Percentiles rank a stretch among this genome's conserved stretches.
Conservation (phyloP, 2,113 vertebrate species). For the Ploceus nigricollis region DNA sequence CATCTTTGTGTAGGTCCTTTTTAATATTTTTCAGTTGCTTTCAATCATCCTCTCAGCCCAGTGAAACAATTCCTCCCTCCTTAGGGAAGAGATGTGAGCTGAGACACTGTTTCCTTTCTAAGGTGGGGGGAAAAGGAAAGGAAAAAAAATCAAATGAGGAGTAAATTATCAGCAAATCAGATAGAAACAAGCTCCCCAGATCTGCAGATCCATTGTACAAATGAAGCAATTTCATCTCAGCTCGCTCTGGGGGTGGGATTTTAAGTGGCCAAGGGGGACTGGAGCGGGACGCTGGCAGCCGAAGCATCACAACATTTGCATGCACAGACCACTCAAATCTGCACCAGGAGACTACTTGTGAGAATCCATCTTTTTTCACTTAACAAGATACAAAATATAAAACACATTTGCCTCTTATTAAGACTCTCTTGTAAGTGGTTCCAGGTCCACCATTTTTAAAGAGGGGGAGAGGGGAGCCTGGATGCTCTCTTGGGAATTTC, state of each 20-base stretch:
- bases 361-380: constrained; percentile 82
- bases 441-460: constrained; percentile 79
- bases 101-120: not conserved
- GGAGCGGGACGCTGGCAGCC: constrained; percentile 64
- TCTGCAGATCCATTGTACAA: constrained; percentile 71
- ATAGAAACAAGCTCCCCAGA: constrained; percentile 72
- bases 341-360: constrained; percentile 77
- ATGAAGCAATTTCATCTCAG: constrained; percentile 71
- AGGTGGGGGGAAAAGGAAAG: not conserved
- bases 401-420: constrained; percentile 84
- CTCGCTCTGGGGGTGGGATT: constrained; percentile 56
- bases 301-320: constrained; percentile 68
- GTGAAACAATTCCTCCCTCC: constrained; percentile 28
- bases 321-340: constrained; percentile 73
- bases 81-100: constrained; percentile 18
- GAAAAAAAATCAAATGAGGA: constrained; percentile 54
- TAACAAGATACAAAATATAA: constrained; percentile 83
- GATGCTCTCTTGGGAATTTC: constrained; percentile 69
- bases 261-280: constrained; percentile 74
- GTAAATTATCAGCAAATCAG: constrained; percentile 74
- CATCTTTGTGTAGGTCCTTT: constrained; percentile 26
- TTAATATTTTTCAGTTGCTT: constrained; percentile 42
- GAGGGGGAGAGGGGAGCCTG: constrained; percentile 68
- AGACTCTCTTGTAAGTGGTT: constrained; percentile 79
- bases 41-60: constrained; percentile 4